Evolutionary conservation across 2,113 vertebrate species (phyloP).

Genomic region (Trogon surrucura): DNA sequence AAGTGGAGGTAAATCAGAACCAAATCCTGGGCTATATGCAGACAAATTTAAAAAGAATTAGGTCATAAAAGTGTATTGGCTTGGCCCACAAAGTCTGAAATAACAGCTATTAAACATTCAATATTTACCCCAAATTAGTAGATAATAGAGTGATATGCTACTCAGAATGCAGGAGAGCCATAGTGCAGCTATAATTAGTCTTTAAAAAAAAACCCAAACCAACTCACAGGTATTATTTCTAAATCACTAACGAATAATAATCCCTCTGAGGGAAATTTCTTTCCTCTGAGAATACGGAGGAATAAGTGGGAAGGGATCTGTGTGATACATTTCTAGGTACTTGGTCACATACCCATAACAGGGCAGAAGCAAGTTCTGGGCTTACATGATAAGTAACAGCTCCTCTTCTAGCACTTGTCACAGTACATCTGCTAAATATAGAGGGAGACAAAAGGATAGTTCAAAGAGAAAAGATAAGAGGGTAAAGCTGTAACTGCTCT

Average conservation of each 20-base stretch:
- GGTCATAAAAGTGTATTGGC: neutral
- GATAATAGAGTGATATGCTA: neutral
- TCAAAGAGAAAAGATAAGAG: neutral
- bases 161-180: neutral
- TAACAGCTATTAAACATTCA: neutral
- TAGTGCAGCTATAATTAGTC: neutral
- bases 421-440: conserved; percentile 26
- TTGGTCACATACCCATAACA: neutral
- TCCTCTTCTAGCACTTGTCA: neutral
- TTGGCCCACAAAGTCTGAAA: neutral
- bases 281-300: neutral
- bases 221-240: neutral
- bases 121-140: neutral
- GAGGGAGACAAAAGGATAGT: neutral
- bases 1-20: neutral
- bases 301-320: neutral
- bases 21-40: neutral
- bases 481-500: neutral
- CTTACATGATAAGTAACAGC: neutral
- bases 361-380: neutral
- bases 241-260: neutral
- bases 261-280: neutral
- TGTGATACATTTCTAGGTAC: neutral
- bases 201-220: neutral
- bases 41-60: neutral